Conservation (phyloP, 2,797 vertebrate species). For the Centroberyx gerrardi region DNA sequence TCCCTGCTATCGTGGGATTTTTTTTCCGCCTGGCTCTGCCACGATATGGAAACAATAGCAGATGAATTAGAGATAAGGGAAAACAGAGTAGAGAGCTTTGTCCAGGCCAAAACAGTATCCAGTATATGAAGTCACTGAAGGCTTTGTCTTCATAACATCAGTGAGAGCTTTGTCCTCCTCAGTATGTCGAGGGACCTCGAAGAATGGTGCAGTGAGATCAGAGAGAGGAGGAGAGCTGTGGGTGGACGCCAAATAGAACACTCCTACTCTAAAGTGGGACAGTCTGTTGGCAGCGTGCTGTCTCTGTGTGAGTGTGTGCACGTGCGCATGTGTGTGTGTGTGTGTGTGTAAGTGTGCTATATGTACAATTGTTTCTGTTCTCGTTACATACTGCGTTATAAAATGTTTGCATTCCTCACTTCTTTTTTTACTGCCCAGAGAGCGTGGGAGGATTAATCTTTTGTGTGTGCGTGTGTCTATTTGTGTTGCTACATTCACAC, state of each 20-base stretch:
- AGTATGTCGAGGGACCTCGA: constrained; percentile 49
- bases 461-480: constrained; percentile 53
- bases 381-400: constrained; percentile 35
- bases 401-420: constrained; percentile 71
- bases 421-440: constrained; percentile 38
- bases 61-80: constrained; percentile 4
- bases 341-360: constrained; percentile 41
- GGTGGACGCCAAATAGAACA: constrained; percentile 74
- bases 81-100: constrained; percentile 1
- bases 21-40: constrained; percentile 1
- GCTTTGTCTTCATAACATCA: constrained; percentile 49
- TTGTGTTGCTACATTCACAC: constrained; percentile 69
- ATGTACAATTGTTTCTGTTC: constrained; percentile 61
- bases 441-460: constrained; percentile 67
- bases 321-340: constrained; percentile 30
- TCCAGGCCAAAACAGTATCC: constrained; percentile 26
- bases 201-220: constrained; percentile 66
- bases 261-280: constrained; percentile 76
- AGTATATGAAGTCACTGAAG: constrained; percentile 40
- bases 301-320: constrained; percentile 38
- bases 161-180: constrained; percentile 54
- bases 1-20: constrained; percentile 8
- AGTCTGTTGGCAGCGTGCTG: constrained; percentile 74
- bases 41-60: constrained; percentile 37
- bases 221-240: constrained; percentile 65